These are phyloP conservation scores for Andrena chrysosceles DNA, from an alignment of 2,888 invertebrate species.

Conservation along the genomic window DNA sequence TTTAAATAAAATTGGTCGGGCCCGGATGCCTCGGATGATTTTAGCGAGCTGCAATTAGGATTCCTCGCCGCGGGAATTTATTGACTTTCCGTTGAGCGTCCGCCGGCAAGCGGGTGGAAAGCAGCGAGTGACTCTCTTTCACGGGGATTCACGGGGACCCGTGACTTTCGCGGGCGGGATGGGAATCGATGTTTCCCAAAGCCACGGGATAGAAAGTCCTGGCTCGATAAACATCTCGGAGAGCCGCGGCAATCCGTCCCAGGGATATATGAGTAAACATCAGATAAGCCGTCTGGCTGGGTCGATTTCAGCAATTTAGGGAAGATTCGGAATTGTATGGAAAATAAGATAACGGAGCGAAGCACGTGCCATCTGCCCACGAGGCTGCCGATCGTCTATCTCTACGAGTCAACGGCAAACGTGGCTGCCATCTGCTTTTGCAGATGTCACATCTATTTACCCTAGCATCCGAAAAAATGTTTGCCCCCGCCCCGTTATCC, in stretches of 20 bases:
- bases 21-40: background rate
- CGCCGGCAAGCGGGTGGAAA: background rate
- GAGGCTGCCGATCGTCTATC: constrained; percentile 48
- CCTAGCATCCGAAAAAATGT: constrained; percentile 57
- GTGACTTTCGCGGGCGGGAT: background rate
- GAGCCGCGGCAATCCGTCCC: background rate
- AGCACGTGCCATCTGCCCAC: constrained; percentile 69
- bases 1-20: constrained; percentile 8
- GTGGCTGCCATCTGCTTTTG: constrained; percentile 71
- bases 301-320: constrained; percentile 50
- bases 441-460: constrained; percentile 67
- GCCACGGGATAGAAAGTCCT: constrained; percentile 4
- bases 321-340: constrained; percentile 46
- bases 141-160: background rate
- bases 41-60: background rate
- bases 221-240: constrained; percentile 26
- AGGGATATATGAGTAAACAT: constrained; percentile 33
- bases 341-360: constrained; percentile 64
- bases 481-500: constrained; percentile 53
- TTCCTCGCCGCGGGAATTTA: background rate
- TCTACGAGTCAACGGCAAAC: constrained; percentile 51
- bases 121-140: background rate
- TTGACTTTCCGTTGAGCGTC: background rate
- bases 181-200: constrained; percentile 8
- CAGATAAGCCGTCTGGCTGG: constrained; percentile 29